phyloP scores from a whole-genome alignment of 1,140 invertebrate genomes.

The Vanessa tameamea region DNA sequence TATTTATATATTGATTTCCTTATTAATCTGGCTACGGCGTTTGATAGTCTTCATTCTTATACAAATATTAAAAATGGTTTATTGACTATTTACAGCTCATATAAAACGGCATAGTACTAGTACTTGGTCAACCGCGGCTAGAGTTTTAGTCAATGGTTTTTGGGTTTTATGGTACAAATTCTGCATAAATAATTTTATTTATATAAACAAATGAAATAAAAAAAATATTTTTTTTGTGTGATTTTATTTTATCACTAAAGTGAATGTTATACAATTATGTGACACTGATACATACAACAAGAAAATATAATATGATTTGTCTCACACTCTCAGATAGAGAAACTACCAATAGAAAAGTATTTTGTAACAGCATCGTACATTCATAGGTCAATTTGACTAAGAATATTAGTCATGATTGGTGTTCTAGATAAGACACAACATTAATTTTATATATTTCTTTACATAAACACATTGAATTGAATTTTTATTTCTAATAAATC shows the following conservation, averaged over 20 bases:
- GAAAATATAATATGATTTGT: conserved; percentile 11
- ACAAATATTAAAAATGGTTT: too few species aligned
- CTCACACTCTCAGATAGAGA: background rate
- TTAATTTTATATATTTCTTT: background rate
- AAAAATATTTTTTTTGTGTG: background rate
- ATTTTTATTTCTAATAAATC: background rate
- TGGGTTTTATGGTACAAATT: too few species aligned
- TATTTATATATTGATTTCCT: too few species aligned
- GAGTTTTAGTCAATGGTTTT: too few species aligned
- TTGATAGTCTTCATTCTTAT: too few species aligned
- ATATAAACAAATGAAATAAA: background rate
- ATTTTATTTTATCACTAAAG: conserved; percentile 17
- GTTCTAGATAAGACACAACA: conserved; percentile 24
- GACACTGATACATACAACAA: conserved; percentile 16
- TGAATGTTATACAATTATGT: conserved; percentile 7
- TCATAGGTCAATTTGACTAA: conserved; percentile 5
- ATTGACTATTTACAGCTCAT: too few species aligned
- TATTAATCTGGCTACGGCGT: too few species aligned
- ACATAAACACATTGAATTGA: background rate
- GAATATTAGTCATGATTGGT: conserved; percentile 20
- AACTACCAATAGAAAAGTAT: background rate
- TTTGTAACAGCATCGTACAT: background rate
- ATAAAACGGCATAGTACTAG: too few species aligned
- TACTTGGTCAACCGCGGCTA: too few species aligned
- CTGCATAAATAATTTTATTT: too few species aligned